Conservation (phyloP, 2,797 vertebrate species). For the Pipistrellus kuhlii region DNA sequence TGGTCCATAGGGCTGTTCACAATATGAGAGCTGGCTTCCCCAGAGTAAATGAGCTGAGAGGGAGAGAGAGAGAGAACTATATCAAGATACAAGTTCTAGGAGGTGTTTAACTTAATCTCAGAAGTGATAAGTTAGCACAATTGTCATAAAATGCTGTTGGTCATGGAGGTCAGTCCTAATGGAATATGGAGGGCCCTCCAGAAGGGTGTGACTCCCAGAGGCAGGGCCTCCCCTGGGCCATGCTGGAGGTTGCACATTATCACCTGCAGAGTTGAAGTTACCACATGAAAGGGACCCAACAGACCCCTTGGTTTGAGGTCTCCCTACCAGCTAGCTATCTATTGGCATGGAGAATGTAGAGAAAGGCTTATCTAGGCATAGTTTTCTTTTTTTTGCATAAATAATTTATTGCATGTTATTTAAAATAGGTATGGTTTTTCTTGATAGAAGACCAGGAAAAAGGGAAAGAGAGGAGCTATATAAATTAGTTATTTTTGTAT, state of each 20-base stretch:
- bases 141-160: background rate
- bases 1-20: rapidly evolving
- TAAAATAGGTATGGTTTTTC: background rate
- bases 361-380: background rate
- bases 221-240: rapidly evolving
- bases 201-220: rapidly evolving
- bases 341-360: background rate
- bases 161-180: background rate
- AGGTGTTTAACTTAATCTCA: background rate
- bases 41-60: background rate
- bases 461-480: background rate
- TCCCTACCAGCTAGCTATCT: background rate
- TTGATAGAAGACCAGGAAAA: background rate
- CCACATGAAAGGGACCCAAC: background rate
- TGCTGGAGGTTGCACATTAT: background rate
- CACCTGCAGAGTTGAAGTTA: background rate
- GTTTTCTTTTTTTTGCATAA: background rate
- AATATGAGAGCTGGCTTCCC: background rate
- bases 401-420: too few species aligned
- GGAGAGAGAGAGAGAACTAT: background rate
- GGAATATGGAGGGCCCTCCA: too few species aligned
- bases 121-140: background rate
- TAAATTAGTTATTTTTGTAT: background rate
- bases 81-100: background rate
- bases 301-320: background rate